Base-by-base conservation (phyloP, 2,797 vertebrate species). In the Morelia viridis region DNA sequence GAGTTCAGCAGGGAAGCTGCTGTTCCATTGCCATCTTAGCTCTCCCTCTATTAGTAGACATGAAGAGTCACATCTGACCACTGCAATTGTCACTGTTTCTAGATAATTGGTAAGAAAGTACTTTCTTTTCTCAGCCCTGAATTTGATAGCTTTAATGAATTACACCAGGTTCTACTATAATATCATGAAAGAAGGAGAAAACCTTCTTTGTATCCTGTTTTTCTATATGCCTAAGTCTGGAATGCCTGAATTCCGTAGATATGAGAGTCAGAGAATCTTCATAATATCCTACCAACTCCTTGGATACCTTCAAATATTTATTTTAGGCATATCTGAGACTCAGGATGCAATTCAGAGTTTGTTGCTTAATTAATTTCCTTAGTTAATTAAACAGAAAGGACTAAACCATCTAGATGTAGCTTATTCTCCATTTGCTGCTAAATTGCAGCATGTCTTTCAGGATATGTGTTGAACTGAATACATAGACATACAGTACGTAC, bases 341-440 rank as follows among this genome's bases (percentile, higher is more conserved):
- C 8, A 53, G 50, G 50, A 53, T 53, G 50, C 50, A 53, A 53
- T 35, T 41, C 10, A 87, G 60, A 41, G 1, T 3, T 13, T 87
- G 22, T 60, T 35, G 8, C 8, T 76, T 76, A 41, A 76, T 76
- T 90, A 91, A 89, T 68, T 7, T 50, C 17, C 1, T 91, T 89
- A 89, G 53, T 61, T 96, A 91, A 90, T 94, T 88, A 85, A 85
- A 94, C 80, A 86, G 76, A 91, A 12, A 71, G 83, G 28, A 76
- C 22, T 7, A 53, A 35, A 85, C 17, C 91, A 61, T 9, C n/a
- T 64, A 57, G 31, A 12, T 87, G 89, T 91, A 31, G 85, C 80
- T 92, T 0, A 35, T 80, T n/a, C n/a, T 24, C 24, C 83, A 91
- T 60, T 22, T 71, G 83, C 60, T 89, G 50, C 46, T 88, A 35